Conservation (phyloP, 1,140 invertebrate genomes). For the Pseudoatta argentina region DNA sequence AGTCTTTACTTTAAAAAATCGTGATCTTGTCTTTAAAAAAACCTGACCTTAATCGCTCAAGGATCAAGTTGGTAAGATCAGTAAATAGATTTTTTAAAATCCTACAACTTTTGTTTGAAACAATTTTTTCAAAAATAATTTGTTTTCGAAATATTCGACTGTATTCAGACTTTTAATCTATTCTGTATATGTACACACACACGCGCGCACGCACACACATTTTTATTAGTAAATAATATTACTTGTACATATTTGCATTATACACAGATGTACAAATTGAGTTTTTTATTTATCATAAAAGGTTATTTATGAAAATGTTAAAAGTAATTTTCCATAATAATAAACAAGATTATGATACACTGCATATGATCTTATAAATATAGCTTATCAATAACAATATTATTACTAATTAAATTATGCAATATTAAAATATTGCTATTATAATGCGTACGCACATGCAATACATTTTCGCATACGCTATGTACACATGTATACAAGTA, state of each 20-base stretch:
- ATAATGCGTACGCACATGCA: not conserved
- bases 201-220: no score
- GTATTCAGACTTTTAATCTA: no score
- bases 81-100: no score
- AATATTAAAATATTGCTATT: slow-evolving; percentile 7
- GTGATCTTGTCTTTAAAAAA: no score
- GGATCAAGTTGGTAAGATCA: no score
- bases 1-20: no score
- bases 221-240: no score
- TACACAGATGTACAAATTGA: not conserved
- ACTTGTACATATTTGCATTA: not conserved
- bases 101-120: no score
- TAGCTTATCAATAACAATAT: not conserved
- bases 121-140: no score
- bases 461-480: not conserved
- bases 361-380: not conserved
- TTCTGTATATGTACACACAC: no score
- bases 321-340: slow-evolving; percentile 11
- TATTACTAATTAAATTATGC: not conserved
- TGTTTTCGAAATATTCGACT: no score
- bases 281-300: not conserved
- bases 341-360: not conserved
- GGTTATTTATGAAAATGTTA: slow-evolving; percentile 2
- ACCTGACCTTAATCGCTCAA: no score
- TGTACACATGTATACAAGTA: not conserved